Evolutionary conservation across 2,113 vertebrate species (phyloP), one percentile per base, ranked within the genome.

Genomic region (Pantherophis guttatus): DNA sequence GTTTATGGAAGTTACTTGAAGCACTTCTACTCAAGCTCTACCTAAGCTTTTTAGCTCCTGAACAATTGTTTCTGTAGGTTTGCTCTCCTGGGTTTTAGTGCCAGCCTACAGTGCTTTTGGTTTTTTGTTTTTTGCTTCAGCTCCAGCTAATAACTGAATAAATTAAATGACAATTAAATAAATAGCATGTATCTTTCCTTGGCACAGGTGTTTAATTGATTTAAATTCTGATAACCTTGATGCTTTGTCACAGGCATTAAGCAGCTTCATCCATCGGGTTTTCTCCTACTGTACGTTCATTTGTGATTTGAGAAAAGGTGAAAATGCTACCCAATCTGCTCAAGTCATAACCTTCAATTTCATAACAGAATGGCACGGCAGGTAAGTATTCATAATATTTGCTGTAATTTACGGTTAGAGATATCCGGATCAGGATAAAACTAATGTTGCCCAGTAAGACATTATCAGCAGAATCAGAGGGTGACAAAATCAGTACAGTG

Each of bases 91-190:
- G 29, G 52, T n/a, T 88, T 88, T 88, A 88, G 15, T 54, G 26
- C 87, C 29, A 54, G 52, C 50, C 53, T 87, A 53, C 13, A 54
- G 17, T 48, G 15, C 52, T n/a, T 52, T 59, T 59, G 54, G 54
- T 23, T 57, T 59, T 11, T 10, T 24, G 9, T 52, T 53, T 29
- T 52, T 54, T 87, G 50, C 29, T 87, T 19, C 87, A 54, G 26
- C 13, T 88, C 53, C 29, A 88, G 87, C 87, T 88, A 54, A 88
- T 88, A 54, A 88, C 53, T 33, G 75, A 54, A 88, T 54, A 88
- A 88, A 88, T 88, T 54, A 88, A 88, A 88, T 88, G 52, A 54
- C 29, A n/a, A 88, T 88, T 54, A 88, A 88, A 88, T 88, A 88
- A 54, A 88, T 88, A 88, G 26, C 26, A 33, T 54, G 50, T 33